Percentiles rank a stretch among this genome's conserved stretches.
These are phyloP conservation scores for Apocrypta bakeri DNA, from an alignment of 1,140 invertebrate genomes.

Conservation along the genomic window DNA sequence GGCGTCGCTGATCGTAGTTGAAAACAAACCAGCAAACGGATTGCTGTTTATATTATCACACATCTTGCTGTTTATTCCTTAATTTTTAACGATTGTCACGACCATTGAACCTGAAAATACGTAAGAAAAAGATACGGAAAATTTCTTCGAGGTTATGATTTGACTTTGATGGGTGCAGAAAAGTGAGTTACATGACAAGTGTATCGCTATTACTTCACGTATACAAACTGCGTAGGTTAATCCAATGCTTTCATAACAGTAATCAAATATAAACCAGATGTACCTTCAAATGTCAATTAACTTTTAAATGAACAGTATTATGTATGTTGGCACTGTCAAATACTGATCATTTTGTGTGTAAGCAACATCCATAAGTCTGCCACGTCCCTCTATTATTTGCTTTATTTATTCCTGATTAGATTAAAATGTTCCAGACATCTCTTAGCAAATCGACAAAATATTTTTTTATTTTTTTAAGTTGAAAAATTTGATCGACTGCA, in stretches of 20 bases:
- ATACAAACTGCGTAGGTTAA: slow-evolving; percentile 22
- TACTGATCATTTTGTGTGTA: background rate
- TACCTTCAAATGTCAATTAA: slow-evolving; percentile 30
- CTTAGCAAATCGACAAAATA: background rate
- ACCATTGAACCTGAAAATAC: slow-evolving; percentile 31
- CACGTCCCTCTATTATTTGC: background rate
- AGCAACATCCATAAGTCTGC: background rate
- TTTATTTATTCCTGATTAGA: background rate
- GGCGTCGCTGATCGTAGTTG: slow-evolving; percentile 61
- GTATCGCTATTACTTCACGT: background rate
- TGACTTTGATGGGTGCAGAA: background rate
- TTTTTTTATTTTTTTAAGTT: background rate
- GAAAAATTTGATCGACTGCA: background rate
- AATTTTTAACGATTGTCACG: slow-evolving; percentile 33
- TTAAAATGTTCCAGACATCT: background rate
- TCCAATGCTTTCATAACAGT: slow-evolving; percentile 1
- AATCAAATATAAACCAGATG: slow-evolving; percentile 8
- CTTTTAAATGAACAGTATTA: slow-evolving; percentile 22
- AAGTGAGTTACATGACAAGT: slow-evolving; percentile 33
- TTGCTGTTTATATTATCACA: slow-evolving; percentile 68
- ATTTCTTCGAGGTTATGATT: slow-evolving; percentile 36
- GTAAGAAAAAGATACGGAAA: slow-evolving; percentile 13
- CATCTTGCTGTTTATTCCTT: slow-evolving; percentile 57
- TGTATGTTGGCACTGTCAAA: background rate
- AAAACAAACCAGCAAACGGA: slow-evolving; percentile 73